Evolutionary conservation across 2,113 vertebrate species (phyloP).

Genomic region (Poeciliopsis prolifica): DNA sequence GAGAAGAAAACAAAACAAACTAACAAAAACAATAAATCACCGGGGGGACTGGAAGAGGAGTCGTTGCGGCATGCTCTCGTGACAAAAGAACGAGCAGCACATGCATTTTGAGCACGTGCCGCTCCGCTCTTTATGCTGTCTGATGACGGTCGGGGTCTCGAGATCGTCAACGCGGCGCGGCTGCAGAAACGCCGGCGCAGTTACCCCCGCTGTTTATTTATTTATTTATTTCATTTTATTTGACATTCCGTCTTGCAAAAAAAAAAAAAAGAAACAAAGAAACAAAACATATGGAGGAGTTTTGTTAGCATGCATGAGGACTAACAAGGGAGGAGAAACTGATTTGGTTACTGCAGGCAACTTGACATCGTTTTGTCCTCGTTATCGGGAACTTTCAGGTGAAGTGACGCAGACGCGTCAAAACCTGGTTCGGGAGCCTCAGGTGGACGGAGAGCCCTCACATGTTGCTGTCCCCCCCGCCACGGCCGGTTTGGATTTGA

Average conservation of each 20-base stretch:
- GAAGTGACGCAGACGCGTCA: background rate
- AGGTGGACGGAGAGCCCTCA: background rate
- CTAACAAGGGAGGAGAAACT: background rate
- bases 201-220: background rate
- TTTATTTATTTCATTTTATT: too few relatives aligned
- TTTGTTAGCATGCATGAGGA: background rate
- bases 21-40: too few relatives aligned
- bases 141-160: too few relatives aligned
- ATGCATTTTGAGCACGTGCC: slow-evolving; percentile 21
- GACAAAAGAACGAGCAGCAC: slow-evolving; percentile 43
- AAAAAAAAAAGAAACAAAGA: too few relatives aligned
- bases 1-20: too few relatives aligned
- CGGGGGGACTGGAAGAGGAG: background rate
- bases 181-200: background rate
- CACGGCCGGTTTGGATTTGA: background rate
- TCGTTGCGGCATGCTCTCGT: slow-evolving; percentile 1
- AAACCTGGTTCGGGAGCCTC: background rate
- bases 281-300: too few relatives aligned
- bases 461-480: background rate
- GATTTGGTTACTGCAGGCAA: background rate
- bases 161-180: background rate
- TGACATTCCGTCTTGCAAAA: background rate
- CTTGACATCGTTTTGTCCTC: background rate
- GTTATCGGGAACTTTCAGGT: background rate
- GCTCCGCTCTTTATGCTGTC: background rate